Evolutionary conservation across 2,797 vertebrate species (phyloP).

Genomic region (Limosa lapponica): DNA sequence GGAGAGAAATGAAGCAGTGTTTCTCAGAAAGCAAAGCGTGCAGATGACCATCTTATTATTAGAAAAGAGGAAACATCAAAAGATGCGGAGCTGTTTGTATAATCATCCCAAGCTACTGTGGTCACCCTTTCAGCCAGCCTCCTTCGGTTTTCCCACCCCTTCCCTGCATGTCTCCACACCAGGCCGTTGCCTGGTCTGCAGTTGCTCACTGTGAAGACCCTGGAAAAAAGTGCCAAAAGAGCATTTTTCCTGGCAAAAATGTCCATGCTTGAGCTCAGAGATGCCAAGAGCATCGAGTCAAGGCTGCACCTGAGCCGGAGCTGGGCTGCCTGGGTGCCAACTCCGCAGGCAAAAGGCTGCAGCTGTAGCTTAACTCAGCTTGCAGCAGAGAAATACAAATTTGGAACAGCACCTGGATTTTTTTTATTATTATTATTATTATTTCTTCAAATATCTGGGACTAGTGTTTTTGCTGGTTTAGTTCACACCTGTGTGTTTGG

Average conservation of each 20-base stretch:
- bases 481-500: background rate
- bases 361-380: background rate
- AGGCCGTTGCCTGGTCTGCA: background rate
- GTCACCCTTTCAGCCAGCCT: slow-evolving; percentile 14
- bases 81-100: background rate
- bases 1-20: background rate
- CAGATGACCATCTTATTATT: slow-evolving; percentile 53
- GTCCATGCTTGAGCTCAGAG: accelerated
- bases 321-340: background rate
- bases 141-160: slow-evolving; percentile 30
- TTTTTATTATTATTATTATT: background rate
- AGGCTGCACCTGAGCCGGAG: background rate
- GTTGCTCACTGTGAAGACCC: background rate
- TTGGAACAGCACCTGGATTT: background rate
- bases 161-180: background rate
- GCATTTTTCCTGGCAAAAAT: background rate
- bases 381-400: background rate
- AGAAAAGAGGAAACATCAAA: slow-evolving; percentile 55
- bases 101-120: slow-evolving; percentile 35
- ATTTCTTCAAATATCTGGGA: background rate
- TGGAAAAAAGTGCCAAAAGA: background rate
- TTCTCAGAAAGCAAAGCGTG: slow-evolving; percentile 53
- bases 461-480: accelerated
- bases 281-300: background rate
- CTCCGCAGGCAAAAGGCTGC: background rate